A percentile compares a stretch with the other conserved stretches of the same genome.
Evolutionary conservation across 2,797 vertebrate species (phyloP).

Genomic region (Sebastes iracundus): DNA sequence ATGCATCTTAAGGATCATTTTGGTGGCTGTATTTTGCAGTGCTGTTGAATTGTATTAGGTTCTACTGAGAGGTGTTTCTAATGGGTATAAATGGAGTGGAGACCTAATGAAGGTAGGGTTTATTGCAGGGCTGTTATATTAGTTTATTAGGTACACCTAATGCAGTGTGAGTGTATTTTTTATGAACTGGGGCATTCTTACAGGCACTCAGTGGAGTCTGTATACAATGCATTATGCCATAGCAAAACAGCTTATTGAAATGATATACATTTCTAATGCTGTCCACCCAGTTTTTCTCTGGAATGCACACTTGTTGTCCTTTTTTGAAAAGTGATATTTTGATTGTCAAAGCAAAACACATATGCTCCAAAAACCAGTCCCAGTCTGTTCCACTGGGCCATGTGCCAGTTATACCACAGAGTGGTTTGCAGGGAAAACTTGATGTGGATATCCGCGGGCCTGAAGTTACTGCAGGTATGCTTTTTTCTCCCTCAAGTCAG

Average conservation of each 20-base stretch:
- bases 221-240: background rate
- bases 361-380: background rate
- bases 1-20: background rate
- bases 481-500: background rate
- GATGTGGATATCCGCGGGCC: background rate
- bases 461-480: background rate
- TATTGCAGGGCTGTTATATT: background rate
- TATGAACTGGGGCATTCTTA: background rate
- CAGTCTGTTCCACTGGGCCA: background rate
- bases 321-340: conserved; percentile 2
- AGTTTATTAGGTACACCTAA: background rate
- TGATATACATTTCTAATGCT: background rate
- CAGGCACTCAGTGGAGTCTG: background rate
- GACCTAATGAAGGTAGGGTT: background rate
- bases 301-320: background rate
- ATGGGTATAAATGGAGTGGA: background rate
- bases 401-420: background rate
- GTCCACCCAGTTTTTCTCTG: background rate
- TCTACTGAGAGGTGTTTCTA: background rate
- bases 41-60: background rate
- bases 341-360: background rate
- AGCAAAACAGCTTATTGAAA: background rate
- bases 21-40: background rate
- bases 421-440: background rate
- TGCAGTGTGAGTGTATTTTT: background rate